Base-by-base conservation (phyloP, 2,113 vertebrate species). In the Tetrao urogallus region DNA sequence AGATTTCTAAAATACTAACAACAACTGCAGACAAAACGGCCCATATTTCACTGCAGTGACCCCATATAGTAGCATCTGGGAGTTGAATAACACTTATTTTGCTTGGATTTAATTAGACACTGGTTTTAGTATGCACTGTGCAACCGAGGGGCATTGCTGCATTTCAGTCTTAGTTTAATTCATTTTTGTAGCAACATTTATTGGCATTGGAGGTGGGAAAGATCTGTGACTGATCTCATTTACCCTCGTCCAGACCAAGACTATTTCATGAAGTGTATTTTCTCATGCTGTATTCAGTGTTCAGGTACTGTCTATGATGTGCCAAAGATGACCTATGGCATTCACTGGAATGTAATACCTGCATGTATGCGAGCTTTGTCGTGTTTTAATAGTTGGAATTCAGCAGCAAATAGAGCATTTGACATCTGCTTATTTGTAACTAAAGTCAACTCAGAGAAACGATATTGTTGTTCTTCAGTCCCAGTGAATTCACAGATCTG, bases 261-360 rank as follows among this genome's bases (percentile, higher is more conserved):
- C 50, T 50, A 42, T 74, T 77, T 50, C 38, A 16, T 82, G 43
- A 47, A 36, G 38, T 65, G 40, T 65, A 19, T 34, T n/a, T 15
- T 43, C 38, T 58, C 5, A 52, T 66, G 82, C 72, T 81, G n/a
- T 84, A 7, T 18, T 65, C 42, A 11, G 28, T 64, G 38, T 83
- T 89, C 32, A 27, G 65, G 50, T 83, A 13, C 57, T 89, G 56
- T 67, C 45, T 82, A 0, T 74, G 78, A 70, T 90, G 90, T 94
- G 96, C 96, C 97, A 96, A 79, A 96, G 93, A 72, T 70, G 67
- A 64, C 57, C 73, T 58, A 0, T 81, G 86, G 42, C 72, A 28
- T 89, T 84, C 88, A 72, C 92, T 90, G 81, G 84, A 52, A 57
- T 66, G 19, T 28, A 65, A 14, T 45, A 74, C 66, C 91, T 81